Evolutionary conservation across 2,797 vertebrate species (phyloP), one percentile per base, ranked within the genome.

Genomic region (Orestias chungarensis): DNA sequence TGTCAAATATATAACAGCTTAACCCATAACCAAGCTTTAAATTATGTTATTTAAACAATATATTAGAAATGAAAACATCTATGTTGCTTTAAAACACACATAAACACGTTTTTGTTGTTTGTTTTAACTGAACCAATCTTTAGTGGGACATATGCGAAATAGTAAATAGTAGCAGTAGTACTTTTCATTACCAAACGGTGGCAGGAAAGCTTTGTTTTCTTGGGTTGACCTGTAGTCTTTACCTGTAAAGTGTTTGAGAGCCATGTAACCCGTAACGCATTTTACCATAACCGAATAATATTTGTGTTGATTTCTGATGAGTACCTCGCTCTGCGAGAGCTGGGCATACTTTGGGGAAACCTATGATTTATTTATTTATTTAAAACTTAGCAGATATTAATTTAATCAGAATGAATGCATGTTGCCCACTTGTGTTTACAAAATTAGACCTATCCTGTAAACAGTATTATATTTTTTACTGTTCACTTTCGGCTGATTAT

Each of bases 131-230:
- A 55, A 55, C 29, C 54, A 31, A 31, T 18, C 29, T 18, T 44
- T 17, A 7, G 23, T 57, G 29, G 17, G 8, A 33, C 31, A 3
- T 20, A 27, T 29, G 11, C 43, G 17, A 9, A 2, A 50, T 50
- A 61, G 33, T 23, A 57, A 25, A 14, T 15, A 27, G n/a, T 6
- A 64, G 50, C 54, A 88, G 85, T 74, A 86, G 76, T 90, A 70
- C 86, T 65, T 74, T 49, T 20, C 25, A 59, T 80, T 68, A 81
- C 93, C 94, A 90, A 92, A 82, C 70, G 91, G 81, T 91, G 93
- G 90, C 93, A 91, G 86, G 62, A 84, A 86, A 88, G 85, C 38
- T 47, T 84, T 71, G 64, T 31, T 17, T 42, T 77, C 9, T 43
- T 11, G 0, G 3, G 46, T 25, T 61, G 66, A 44, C 9, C 3